phyloP scores from a whole-genome alignment of 2,888 invertebrate species.

The Drosophila merina region DNA sequence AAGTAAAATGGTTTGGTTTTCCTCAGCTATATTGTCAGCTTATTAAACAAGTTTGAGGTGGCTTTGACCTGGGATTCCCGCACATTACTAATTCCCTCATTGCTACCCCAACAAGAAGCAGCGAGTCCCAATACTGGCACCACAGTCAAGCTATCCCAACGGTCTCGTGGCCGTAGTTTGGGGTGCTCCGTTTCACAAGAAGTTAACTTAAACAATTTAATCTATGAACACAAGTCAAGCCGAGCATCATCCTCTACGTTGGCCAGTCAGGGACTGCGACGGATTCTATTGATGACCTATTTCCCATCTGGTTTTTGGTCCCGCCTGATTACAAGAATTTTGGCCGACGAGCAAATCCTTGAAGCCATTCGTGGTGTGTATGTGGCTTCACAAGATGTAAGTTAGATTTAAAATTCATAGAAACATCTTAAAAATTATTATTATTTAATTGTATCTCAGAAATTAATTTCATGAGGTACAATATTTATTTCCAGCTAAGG shows the following conservation, averaged over 20 bases:
- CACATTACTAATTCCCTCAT: conserved; percentile 94
- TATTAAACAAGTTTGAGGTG: conserved; percentile 98
- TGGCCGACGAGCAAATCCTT: conserved; percentile 94
- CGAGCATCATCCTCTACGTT: conserved; percentile 22
- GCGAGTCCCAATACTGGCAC: conserved; percentile 77
- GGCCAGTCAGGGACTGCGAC: conserved; percentile 78
- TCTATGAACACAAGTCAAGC: conserved; percentile 66
- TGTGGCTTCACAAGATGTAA: conserved; percentile 88
- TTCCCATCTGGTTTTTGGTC: conserved; percentile 99
- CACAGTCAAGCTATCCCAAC: conserved; percentile 82
- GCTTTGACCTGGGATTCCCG: conserved; percentile 98
- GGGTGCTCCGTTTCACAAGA: conserved; percentile 82
- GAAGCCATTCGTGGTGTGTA: conserved; percentile 91
- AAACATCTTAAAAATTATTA: neutral
- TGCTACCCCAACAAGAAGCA: conserved; percentile 93
- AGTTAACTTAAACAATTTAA: conserved; percentile 79
- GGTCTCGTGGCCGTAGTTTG: conserved; percentile 75
- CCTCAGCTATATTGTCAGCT: conserved; percentile 92
- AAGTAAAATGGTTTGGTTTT: neutral
- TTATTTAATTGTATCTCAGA: too few species aligned
- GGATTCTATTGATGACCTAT: conserved; percentile 96
- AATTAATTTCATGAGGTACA: too few species aligned
- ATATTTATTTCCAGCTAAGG: too few species aligned
- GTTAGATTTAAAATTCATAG: conserved; percentile 7
- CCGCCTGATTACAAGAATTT: conserved; percentile 93